Conservation (phyloP, 2,888 invertebrate genomes). For the Lepidonotus clava region DNA sequence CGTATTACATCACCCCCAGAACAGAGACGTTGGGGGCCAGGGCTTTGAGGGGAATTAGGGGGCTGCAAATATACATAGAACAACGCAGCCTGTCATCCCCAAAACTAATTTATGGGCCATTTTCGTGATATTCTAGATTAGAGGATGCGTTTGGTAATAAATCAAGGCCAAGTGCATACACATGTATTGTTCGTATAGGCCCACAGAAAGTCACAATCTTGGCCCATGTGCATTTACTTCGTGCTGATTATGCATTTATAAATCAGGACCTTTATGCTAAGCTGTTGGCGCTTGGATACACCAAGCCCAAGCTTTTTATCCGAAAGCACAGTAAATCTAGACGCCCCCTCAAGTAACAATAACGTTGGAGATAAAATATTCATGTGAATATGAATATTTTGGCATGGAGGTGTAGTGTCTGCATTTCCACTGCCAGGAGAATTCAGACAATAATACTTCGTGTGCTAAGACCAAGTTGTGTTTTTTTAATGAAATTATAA, state of each 20-base stretch:
- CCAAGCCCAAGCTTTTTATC: neutral
- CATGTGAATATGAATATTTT: constrained; percentile 8
- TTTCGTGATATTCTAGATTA: neutral
- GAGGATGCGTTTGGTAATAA: no score
- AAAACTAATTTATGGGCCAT: neutral
- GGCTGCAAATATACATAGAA: neutral
- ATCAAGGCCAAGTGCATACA: no score
- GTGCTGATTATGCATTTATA: no score
- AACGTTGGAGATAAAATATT: neutral
- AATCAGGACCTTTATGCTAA: neutral
- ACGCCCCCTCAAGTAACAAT: neutral
- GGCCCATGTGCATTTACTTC: no score
- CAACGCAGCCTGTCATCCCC: neutral
- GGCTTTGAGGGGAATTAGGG: neutral
- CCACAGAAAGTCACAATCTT: no score
- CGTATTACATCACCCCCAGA: neutral
- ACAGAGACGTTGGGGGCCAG: neutral
- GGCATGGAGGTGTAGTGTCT: neutral
- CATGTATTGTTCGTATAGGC: no score
- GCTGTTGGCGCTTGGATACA: neutral
- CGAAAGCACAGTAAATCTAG: neutral
- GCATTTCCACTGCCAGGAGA: neutral
- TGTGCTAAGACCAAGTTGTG: no score
- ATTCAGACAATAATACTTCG: no score
- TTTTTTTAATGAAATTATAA: no score